Conservation (phyloP, 2,888 invertebrate genomes). For the Lasioglossum villosulum region DNA sequence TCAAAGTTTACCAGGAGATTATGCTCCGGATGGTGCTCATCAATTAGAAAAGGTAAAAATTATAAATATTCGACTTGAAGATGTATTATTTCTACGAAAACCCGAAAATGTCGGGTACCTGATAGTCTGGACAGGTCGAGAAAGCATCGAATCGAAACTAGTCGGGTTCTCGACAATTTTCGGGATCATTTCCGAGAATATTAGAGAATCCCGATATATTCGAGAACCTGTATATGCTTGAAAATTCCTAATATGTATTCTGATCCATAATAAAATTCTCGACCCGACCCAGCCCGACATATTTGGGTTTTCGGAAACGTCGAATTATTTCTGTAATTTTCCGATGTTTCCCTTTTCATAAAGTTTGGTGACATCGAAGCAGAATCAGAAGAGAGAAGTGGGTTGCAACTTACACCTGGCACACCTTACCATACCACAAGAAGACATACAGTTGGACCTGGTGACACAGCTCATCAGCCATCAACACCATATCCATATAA, state of each 20-base stretch:
- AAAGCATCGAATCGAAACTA: no score
- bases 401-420: constrained; percentile 80
- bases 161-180: not conserved
- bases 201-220: not conserved
- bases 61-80: constrained; percentile 8
- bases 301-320: not conserved
- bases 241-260: not conserved
- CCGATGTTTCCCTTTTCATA: not conserved
- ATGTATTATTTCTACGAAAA: not conserved
- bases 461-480: constrained; percentile 93
- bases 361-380: constrained; percentile 85
- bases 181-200: not conserved
- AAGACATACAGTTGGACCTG: constrained; percentile 97
- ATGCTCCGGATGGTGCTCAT: constrained; percentile 85
- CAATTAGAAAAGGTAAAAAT: constrained; percentile 87
- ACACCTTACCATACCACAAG: constrained; percentile 88
- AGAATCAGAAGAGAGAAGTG: constrained; percentile 82
- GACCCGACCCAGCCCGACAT: not conserved
- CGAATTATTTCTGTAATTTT: not conserved
- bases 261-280: not conserved
- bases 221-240: not conserved
- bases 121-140: not conserved
- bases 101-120: not conserved
- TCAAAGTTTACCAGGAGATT: constrained; percentile 82
- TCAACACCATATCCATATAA: constrained; percentile 80